phyloP scores from a whole-genome alignment of 2,797 vertebrate species.

The Urosaurus nigricauda region DNA sequence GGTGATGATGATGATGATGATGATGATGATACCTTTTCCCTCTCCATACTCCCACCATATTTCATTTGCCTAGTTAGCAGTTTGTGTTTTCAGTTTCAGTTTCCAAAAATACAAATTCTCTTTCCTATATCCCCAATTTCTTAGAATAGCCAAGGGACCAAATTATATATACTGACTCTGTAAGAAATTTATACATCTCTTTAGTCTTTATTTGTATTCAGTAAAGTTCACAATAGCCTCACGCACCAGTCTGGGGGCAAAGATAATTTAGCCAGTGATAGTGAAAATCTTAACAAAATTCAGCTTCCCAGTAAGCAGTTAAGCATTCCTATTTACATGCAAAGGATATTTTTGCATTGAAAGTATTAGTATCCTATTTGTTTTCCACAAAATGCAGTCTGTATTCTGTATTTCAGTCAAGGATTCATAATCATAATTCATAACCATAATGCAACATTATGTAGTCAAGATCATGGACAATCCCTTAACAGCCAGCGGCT shows the following conservation, averaged over 20 bases:
- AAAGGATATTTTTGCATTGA: conserved; percentile 2
- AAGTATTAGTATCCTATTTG: background rate
- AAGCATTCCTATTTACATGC: background rate
- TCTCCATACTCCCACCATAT: background rate
- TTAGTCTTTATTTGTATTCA: background rate
- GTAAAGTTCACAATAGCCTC: background rate
- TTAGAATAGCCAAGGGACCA: background rate
- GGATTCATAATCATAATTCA: no score
- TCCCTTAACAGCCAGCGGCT: no score
- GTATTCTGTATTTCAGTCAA: no score
- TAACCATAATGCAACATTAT: no score
- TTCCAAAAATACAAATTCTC: background rate
- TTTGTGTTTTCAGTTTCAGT: background rate
- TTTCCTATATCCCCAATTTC: background rate
- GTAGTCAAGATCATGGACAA: no score
- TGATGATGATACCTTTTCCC: background rate
- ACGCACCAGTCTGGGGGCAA: background rate
- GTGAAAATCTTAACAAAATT: conserved; percentile 10
- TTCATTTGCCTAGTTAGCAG: background rate
- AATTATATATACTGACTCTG: no score
- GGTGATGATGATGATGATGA: no score
- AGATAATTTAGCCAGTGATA: background rate
- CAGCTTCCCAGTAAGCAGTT: background rate
- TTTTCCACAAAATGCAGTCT: background rate
- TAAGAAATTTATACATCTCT: background rate